Percentiles rank a stretch among this genome's conserved stretches.
Conservation (phyloP, 2,888 invertebrate species). For the Hesperia comma region DNA sequence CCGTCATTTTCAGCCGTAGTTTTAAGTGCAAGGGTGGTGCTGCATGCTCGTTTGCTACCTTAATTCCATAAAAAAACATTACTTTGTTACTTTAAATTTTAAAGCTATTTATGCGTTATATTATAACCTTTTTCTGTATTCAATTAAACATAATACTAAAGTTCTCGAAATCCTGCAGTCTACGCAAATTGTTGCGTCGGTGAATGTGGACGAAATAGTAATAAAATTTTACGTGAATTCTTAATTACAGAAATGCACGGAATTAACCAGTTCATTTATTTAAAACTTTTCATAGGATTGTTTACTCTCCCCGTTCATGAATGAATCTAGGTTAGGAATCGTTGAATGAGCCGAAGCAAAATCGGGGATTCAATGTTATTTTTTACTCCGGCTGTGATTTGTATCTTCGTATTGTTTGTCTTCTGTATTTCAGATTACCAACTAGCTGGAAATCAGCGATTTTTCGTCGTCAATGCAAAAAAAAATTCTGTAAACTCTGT, state of each 20-base stretch:
- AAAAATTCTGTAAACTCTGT: too few relatives aligned
- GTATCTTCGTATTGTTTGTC: conserved; percentile 15
- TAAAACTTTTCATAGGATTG: neutral
- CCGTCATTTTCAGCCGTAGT: too few relatives aligned
- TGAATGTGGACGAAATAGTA: neutral
- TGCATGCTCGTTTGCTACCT: too few relatives aligned
- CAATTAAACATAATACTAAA: too few relatives aligned
- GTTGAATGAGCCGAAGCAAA: conserved; percentile 20
- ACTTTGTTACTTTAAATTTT: too few relatives aligned
- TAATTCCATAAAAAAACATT: too few relatives aligned
- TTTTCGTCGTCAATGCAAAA: too few relatives aligned
- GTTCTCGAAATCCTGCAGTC: neutral
- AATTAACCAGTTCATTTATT: neutral
- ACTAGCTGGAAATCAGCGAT: neutral
- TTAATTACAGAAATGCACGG: neutral
- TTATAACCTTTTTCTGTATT: too few relatives aligned
- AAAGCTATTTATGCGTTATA: too few relatives aligned
- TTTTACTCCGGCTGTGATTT: conserved; percentile 13
- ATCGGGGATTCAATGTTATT: conserved; percentile 23
- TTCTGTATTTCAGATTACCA: conserved; percentile 9
- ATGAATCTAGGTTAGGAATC: conserved; percentile 1
- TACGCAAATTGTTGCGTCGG: neutral
- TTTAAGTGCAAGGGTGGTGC: too few relatives aligned
- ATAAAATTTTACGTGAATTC: neutral
- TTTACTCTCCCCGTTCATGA: conserved; percentile 16